These are phyloP conservation scores for Parazoanthus swiftii DNA, from an alignment of 92 coral and sea anemone species.

Conservation along the genomic window DNA sequence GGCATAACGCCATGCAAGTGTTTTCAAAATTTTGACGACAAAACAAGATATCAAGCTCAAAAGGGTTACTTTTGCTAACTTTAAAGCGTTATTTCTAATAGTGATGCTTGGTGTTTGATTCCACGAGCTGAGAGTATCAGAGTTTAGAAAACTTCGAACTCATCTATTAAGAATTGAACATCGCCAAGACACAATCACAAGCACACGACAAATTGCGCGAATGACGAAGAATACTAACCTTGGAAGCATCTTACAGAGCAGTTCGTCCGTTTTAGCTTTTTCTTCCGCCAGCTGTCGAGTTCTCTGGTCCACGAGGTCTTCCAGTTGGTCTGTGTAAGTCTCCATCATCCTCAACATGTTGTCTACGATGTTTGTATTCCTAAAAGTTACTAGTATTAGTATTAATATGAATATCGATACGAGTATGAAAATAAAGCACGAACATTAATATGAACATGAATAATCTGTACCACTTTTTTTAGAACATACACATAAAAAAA, in stretches of 20 bases:
- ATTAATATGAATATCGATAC: too few species aligned
- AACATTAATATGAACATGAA: too few species aligned
- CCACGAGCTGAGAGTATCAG: not conserved
- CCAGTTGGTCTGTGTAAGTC: slow-evolving; percentile 75
- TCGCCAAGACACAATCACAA: not conserved
- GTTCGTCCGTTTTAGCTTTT: slow-evolving; percentile 77
- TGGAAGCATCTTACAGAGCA: slow-evolving; percentile 82
- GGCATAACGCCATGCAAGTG: too few species aligned
- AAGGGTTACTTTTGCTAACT: too few species aligned
- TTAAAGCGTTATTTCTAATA: too few species aligned
- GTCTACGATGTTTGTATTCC: slow-evolving; percentile 66
- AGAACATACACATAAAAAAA: too few species aligned
- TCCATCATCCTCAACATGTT: slow-evolving; percentile 87
- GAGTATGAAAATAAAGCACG: too few species aligned
- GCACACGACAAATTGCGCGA: not conserved
- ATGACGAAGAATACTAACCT: slow-evolving; percentile 41
- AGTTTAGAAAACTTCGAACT: not conserved
- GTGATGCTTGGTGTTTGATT: too few species aligned
- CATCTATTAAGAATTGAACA: not conserved
- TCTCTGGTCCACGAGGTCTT: slow-evolving; percentile 72
- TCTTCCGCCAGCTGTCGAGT: slow-evolving; percentile 77
- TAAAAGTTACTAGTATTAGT: not conserved
- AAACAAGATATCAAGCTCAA: too few species aligned
- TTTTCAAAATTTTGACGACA: too few species aligned
- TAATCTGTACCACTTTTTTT: too few species aligned